Conservation (phyloP, 2,113 vertebrate genomes). For the Patagioenas fasciata region DNA sequence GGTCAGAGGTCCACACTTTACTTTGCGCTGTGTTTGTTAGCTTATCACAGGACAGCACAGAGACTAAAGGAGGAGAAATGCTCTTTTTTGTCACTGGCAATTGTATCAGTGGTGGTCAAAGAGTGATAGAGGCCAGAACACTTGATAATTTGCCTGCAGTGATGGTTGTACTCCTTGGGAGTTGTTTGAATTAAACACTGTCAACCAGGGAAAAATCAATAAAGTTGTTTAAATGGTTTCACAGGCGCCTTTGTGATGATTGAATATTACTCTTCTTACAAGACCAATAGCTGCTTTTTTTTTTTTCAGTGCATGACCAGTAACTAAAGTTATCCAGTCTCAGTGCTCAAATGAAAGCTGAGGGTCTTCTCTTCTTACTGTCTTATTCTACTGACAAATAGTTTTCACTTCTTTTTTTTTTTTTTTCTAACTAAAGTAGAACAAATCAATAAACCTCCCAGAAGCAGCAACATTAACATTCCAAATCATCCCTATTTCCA, state of each 20-base stretch:
- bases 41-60: not conserved
- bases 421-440: constrained; percentile 1
- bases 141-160: constrained; percentile 81
- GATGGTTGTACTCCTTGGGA: constrained; percentile 73
- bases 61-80: constrained; percentile 15
- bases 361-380: not conserved
- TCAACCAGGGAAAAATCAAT: constrained; percentile 82
- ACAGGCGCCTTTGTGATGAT: constrained; percentile 71
- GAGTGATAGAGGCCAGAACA: constrained; percentile 55
- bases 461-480: constrained; percentile 49
- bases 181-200: constrained; percentile 81
- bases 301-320: not conserved
- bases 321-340: constrained; percentile 65
- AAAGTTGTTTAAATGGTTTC: constrained; percentile 80
- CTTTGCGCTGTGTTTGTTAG: constrained; percentile 22
- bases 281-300: constrained; percentile 37
- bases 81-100: constrained; percentile 60
- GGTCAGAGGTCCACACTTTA: not conserved
- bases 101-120: constrained; percentile 62
- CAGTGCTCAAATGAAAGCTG: constrained; percentile 38
- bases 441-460: constrained; percentile 58
- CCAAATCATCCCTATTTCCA: constrained; percentile 2
- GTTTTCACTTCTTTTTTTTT: constrained; percentile 49
- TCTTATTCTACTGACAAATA: constrained; percentile 49
- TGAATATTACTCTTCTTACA: constrained; percentile 72